Evolutionary conservation across 2,888 invertebrate species (phyloP), one percentile per base, ranked within the genome.

Genomic region (Drosophila nr. perissopoda): DNA sequence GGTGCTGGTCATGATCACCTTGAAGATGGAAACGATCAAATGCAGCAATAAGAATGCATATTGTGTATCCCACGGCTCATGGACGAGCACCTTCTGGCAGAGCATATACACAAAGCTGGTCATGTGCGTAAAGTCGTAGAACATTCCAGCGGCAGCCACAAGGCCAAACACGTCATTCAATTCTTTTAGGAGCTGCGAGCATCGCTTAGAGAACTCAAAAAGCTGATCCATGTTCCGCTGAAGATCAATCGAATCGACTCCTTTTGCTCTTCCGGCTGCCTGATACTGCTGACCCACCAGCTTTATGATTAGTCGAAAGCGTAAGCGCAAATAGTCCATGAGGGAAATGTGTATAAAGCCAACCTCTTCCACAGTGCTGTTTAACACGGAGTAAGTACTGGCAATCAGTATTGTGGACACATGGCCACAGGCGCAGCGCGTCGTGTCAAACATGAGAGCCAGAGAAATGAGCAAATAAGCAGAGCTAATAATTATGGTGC

Each of bases 241-340:
- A 0, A 66, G 27, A 18, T 64, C 49, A 42, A 21, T 25, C 1
- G 42, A 40, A 10, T 59, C n/a, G 8, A 33, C 1, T 6, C 13
- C 16, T 2, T 10, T 18, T 10, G 29, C 13, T 18, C 52, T 36
- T 6, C 2, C 40, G 18, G 72, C 52, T 0, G 29, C 29, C 42
- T 36, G 27, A 29, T 83, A 87, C 1, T 70, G 51, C 36, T 87
- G 87, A 2, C 45, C 48, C 2, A 90, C 61, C 27, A 92, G 58
- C 54, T 78, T 76, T 13, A 77, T 78, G 21, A 91, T 71, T 0
- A 92, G 63, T 2, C 91, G 87, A 75, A 80, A 90, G 0, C 93
- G 91, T 31, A 92, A 21, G 2, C 92, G 88, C 25, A 92, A 38
- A 34, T 89, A 86, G 66, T 92, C 92, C 88, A 92, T 92, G 0